Evolutionary conservation across 2,113 vertebrate genomes (phyloP), one percentile per base, ranked within the genome.

Genomic region (Argyrosomus japonicus): DNA sequence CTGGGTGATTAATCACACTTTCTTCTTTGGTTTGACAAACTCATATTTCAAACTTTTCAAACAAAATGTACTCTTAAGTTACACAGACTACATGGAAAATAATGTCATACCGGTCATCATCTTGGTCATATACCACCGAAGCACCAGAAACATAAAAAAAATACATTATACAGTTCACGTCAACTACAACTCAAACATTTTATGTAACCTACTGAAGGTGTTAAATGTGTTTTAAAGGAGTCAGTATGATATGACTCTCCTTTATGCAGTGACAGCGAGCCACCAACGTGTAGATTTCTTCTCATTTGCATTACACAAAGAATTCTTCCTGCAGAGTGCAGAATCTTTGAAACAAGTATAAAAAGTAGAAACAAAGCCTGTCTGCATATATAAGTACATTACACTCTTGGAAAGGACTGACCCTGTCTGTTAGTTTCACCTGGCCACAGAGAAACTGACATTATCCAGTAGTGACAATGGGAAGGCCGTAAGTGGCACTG

Each of bases 401-500:
- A 23, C 6, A 9, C n/a, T 76, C 27, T 29, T 75, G 32, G 51
- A 62, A 63, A 40, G n/a, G 43, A 69, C 62, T 74, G n/a, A 12
- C 5, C 43, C 60, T 43, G 47, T 25, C 67, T 58, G 53, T 65
- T 32, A 61, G 56, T 84, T 71, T 86, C 68, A 79, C 79, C 61
- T 69, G 65, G 60, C 51, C 62, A 29, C 40, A 61, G 72, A 74
- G 71, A 71, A 81, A 68, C 40, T 58, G 61, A 73, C 83, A 54
- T 50, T 56, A 68, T 86, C 81, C 83, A 56, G 8, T 17, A 15
- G 80, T 76, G 75, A 72, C 47, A 81, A 75, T 81, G 65, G 77
- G 36, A 63, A 18, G 62, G 72, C 77, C 60, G 75, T 82, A 76
- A 84, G 75, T 54, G 79, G 71, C 76, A 43, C 51, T 15, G 74